Percentiles rank a stretch among this genome's conserved stretches.
These are phyloP conservation scores for Serrognathus titanus DNA, from an alignment of 2,888 invertebrate species.

Conservation along the genomic window DNA sequence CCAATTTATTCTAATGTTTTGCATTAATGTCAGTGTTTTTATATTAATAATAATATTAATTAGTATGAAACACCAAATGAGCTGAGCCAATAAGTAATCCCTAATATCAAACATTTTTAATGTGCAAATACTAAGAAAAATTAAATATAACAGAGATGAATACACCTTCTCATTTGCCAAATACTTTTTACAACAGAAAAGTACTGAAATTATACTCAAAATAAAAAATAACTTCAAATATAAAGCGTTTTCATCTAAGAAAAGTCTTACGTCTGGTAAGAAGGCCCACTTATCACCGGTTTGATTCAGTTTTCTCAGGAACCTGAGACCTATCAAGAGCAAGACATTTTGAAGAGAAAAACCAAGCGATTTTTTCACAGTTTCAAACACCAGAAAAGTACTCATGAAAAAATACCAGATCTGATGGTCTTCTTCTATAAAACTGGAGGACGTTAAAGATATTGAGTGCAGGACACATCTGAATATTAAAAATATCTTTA, in stretches of 20 bases:
- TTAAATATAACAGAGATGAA: slow-evolving; percentile 14
- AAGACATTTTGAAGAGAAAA: slow-evolving; percentile 24
- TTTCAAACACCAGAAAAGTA: slow-evolving; percentile 9
- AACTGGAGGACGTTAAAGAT: slow-evolving; percentile 77
- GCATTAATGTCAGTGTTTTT: slow-evolving; percentile 26
- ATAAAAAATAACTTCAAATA: slow-evolving; percentile 39
- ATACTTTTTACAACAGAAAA: slow-evolving; percentile 9
- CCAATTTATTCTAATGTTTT: slow-evolving; percentile 38
- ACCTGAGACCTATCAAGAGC: slow-evolving; percentile 52
- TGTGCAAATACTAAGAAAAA: slow-evolving; percentile 32
- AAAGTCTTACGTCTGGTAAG: slow-evolving; percentile 70
- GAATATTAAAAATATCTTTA: not conserved
- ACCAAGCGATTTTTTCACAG: not conserved
- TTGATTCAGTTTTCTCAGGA: slow-evolving; percentile 74
- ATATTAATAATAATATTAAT: slow-evolving; percentile 26
- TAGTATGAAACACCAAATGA: slow-evolving; percentile 27
- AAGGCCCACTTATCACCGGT: slow-evolving; percentile 85
- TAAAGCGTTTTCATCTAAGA: slow-evolving; percentile 54
- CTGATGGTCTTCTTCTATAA: slow-evolving; percentile 95
- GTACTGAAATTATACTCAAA: slow-evolving; percentile 30
- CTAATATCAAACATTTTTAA: slow-evolving; percentile 27
- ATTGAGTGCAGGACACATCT: not conserved
- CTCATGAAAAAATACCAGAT: slow-evolving; percentile 78
- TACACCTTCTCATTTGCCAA: slow-evolving; percentile 5
- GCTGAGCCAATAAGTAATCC: slow-evolving; percentile 9